Conservation (phyloP, 2,888 invertebrate species). For the Nomada fabriciana region DNA sequence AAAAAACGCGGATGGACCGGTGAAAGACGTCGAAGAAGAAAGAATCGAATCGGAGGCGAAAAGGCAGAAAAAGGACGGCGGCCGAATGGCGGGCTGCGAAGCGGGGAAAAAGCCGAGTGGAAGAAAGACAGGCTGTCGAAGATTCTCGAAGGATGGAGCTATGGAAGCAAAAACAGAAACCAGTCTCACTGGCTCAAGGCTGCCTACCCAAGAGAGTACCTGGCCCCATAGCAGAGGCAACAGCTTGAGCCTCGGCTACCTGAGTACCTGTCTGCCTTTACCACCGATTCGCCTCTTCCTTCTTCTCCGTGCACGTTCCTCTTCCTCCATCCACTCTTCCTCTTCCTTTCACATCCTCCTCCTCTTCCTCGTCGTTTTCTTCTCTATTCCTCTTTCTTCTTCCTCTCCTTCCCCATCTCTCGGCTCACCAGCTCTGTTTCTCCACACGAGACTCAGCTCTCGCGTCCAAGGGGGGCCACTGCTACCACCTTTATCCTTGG, state of each 20-base stretch:
- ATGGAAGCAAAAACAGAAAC: slow-evolving; percentile 83
- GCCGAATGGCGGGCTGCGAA: slow-evolving; percentile 55
- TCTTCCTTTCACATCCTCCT: slow-evolving; percentile 35
- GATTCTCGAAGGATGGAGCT: slow-evolving; percentile 82
- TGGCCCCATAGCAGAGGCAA: slow-evolving; percentile 49
- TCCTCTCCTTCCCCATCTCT: slow-evolving; percentile 37
- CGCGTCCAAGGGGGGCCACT: slow-evolving; percentile 32
- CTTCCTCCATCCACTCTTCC: slow-evolving; percentile 31
- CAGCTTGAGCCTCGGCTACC: slow-evolving; percentile 61
- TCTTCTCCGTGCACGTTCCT: slow-evolving; percentile 33
- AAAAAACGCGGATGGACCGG: slow-evolving; percentile 34
- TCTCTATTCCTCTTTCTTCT: slow-evolving; percentile 17
- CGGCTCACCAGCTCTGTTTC: slow-evolving; percentile 34
- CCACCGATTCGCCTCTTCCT: slow-evolving; percentile 63
- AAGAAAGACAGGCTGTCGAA: slow-evolving; percentile 80
- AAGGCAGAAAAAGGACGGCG: slow-evolving; percentile 56
- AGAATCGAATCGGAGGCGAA: slow-evolving; percentile 54
- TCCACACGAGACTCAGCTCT: slow-evolving; percentile 47
- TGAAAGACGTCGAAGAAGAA: slow-evolving; percentile 60
- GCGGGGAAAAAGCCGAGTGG: slow-evolving; percentile 71
- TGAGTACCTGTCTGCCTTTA: slow-evolving; percentile 70
- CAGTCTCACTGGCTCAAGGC: slow-evolving; percentile 84
- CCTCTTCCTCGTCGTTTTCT: slow-evolving; percentile 29
- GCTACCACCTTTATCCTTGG: slow-evolving; percentile 73
- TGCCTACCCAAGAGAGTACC: slow-evolving; percentile 72